Evolutionary conservation across 2,888 invertebrate genomes (phyloP), one percentile per base, ranked within the genome.

Genomic region (Hipparchia sbordonii): DNA sequence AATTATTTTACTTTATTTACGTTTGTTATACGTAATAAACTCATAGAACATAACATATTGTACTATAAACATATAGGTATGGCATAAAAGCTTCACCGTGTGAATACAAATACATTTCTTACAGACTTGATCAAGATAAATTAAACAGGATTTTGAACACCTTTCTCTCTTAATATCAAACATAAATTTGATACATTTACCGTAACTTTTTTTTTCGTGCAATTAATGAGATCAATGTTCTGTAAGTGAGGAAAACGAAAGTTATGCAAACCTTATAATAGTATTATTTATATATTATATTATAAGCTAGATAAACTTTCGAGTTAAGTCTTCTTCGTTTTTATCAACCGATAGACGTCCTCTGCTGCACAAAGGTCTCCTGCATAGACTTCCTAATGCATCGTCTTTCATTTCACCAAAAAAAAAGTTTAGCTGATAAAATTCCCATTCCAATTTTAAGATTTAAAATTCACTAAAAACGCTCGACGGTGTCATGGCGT

Each of bases 141-240:
- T 12, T 54, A 66, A 66, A 66, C 66, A n/a, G 45, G 66, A 66
- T 56, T 66, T 33, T 66, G 54, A 54, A 66, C 66, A 7, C n/a
- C 66, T 66, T 66, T 66, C 66, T 66, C 66, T 66, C 45, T 48
- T 63, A 63, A 63, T 48, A 48, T 63, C 48, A 63, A 48, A 63
- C 48, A 13, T 62, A 13, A 46, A 48, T 66, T 52, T 66, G 52
- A 66, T 54, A 66, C 65, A 39, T 66, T 45, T 66, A 66, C 66
- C 9, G 66, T 66, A 54, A 54, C 45, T 39, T 33, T 54, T 39
- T 33, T 54, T 33, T 54, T 39, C 52, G 39, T 54, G 54, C 52
- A 52, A 66, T 66, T 45, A 63, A 33, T 39, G 33, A 23, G 10
- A 23, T 46, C 69, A 46, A 56, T 23, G 10, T 57, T 66, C 13